phyloP scores from a whole-genome alignment of 1,140 invertebrate species.

The Nomia melanderi region DNA sequence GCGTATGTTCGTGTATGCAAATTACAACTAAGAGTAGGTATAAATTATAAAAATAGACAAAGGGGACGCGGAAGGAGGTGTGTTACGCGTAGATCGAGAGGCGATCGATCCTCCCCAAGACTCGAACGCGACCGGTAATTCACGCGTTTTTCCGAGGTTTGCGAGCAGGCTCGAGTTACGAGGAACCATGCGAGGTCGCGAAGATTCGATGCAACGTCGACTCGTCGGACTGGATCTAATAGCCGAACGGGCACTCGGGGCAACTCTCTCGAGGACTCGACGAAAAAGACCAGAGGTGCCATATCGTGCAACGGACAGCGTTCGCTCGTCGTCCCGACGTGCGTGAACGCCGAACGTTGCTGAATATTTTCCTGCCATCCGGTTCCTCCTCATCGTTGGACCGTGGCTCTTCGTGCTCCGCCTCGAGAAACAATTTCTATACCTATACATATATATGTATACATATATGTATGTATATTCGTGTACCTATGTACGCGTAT shows the following conservation, averaged over 20 bases:
- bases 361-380: no score
- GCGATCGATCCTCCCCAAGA: background rate
- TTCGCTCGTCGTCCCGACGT: no score
- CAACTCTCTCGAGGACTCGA: no score
- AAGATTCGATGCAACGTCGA: background rate
- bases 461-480: conserved; percentile 45
- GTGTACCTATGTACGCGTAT: conserved; percentile 51
- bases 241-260: no score
- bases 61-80: background rate
- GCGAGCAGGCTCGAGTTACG: background rate
- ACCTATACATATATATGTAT: conserved; percentile 28
- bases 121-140: background rate
- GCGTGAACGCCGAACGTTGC: no score
- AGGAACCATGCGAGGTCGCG: no score
- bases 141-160: background rate
- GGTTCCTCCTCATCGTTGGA: conserved; percentile 17
- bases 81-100: background rate
- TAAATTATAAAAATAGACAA: conserved; percentile 6
- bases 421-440: conserved; percentile 36
- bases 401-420: conserved; percentile 3
- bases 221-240: background rate
- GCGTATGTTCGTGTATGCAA: background rate
- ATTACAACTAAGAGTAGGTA: conserved; percentile 1
- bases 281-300: no score
- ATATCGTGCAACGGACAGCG: no score